A percentile compares a stretch with the other conserved stretches of the same genome.
Evolutionary conservation across 2,113 vertebrate genomes (phyloP).

Genomic region (Toxotes chatareus): DNA sequence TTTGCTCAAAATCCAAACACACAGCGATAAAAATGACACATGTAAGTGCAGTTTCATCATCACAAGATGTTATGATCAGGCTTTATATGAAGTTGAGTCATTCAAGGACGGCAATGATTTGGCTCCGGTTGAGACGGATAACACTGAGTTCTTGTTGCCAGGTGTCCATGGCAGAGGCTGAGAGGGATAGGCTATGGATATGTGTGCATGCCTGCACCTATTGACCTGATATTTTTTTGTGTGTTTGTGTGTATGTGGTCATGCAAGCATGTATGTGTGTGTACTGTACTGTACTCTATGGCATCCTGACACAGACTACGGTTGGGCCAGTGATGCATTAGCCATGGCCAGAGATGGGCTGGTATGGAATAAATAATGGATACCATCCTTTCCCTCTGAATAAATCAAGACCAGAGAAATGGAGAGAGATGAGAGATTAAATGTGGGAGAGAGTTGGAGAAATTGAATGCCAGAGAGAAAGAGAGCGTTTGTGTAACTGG

Average conservation of each 20-base stretch:
- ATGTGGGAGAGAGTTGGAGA: constrained; percentile 68
- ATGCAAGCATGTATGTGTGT: constrained; percentile 6
- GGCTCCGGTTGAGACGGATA: constrained; percentile 39
- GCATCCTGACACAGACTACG: constrained; percentile 64
- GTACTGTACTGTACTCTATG: constrained; percentile 60
- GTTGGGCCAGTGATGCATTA: constrained; percentile 72
- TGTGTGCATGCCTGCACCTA: constrained; percentile 64
- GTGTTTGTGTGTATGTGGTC: constrained; percentile 2
- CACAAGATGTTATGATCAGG: neutral
- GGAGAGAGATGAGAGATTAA: constrained; percentile 73
- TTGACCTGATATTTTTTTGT: constrained; percentile 53
- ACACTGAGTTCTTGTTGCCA: constrained; percentile 58
- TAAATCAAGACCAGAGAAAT: constrained; percentile 80
- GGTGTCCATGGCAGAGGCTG: constrained; percentile 60
- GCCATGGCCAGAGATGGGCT: constrained; percentile 70
- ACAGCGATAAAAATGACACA: neutral
- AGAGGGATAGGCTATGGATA: constrained; percentile 61
- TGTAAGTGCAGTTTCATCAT: constrained; percentile 15
- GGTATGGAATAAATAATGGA: constrained; percentile 83
- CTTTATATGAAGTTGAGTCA: constrained; percentile 10
- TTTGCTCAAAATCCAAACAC: constrained; percentile 22
- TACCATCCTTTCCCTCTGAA: constrained; percentile 79
- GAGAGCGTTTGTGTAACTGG: constrained; percentile 59
- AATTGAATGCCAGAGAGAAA: constrained; percentile 61
- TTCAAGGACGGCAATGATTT: constrained; percentile 27